Evolutionary conservation across 2,797 vertebrate genomes (phyloP).

Genomic region (Cossypha caffra): DNA sequence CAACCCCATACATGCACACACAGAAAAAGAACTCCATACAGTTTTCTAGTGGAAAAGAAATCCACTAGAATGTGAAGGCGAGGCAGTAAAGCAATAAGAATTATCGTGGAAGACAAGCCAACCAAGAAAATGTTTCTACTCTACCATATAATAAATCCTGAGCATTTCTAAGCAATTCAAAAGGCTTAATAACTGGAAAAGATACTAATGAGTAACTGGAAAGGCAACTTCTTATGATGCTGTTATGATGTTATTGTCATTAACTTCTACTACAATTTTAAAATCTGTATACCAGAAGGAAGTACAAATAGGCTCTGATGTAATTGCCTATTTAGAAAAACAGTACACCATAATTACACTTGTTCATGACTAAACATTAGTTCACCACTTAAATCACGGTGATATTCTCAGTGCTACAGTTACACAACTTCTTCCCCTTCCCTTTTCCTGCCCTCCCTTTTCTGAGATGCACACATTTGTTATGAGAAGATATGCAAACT

Average conservation of each 20-base stretch:
- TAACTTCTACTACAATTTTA: background rate
- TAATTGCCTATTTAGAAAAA: background rate
- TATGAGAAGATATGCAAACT: background rate
- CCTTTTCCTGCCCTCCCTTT: background rate
- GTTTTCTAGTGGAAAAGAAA: background rate
- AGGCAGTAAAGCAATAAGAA: background rate
- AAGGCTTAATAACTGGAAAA: background rate
- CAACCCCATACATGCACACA: background rate
- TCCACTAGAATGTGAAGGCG: background rate
- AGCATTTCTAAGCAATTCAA: background rate
- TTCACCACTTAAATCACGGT: background rate
- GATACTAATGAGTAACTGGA: background rate
- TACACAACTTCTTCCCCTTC: background rate
- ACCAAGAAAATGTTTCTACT: background rate
- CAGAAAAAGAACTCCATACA: rapidly evolving
- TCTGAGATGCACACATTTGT: background rate
- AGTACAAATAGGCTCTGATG: background rate
- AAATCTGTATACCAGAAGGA: background rate
- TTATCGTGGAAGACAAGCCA: background rate
- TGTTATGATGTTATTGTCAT: background rate
- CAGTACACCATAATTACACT: background rate
- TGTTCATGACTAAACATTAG: background rate
- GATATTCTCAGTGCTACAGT: background rate
- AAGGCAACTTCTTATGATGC: background rate
- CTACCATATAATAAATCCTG: background rate